Evolutionary conservation across 2,888 invertebrate species (phyloP).

Genomic region (Sepioteuthis lessoniana): DNA sequence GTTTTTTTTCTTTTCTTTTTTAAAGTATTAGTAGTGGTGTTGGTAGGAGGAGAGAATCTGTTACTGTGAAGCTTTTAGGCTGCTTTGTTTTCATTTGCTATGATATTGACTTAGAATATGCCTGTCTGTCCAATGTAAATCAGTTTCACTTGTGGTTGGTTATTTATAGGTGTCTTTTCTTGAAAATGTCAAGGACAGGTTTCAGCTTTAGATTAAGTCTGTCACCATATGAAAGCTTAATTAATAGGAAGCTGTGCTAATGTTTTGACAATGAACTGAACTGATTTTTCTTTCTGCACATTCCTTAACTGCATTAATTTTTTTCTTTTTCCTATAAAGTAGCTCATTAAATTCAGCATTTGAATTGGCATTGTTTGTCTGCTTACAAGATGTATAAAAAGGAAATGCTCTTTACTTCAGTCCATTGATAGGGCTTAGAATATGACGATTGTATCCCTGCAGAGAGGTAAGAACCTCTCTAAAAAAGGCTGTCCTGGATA

Average conservation of each 20-base stretch:
- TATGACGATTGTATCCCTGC: too few relatives aligned
- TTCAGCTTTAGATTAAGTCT: not conserved
- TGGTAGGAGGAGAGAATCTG: not conserved
- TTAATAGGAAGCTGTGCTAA: not conserved
- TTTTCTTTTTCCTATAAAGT: too few relatives aligned
- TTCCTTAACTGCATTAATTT: too few relatives aligned
- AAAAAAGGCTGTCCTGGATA: too few relatives aligned
- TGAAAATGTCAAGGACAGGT: too few relatives aligned
- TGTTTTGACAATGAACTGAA: not conserved
- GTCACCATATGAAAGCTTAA: constrained; percentile 17
- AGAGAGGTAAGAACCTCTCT: too few relatives aligned
- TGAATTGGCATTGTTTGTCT: too few relatives aligned
- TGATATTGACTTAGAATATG: not conserved
- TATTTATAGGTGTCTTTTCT: not conserved
- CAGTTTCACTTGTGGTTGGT: not conserved
- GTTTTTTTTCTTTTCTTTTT: not conserved
- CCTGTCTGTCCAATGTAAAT: not conserved
- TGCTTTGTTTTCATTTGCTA: not conserved
- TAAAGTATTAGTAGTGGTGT: not conserved
- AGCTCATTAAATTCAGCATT: too few relatives aligned
- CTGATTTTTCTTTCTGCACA: not conserved
- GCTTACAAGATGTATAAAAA: too few relatives aligned
- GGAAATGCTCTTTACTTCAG: too few relatives aligned
- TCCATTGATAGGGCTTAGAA: too few relatives aligned
- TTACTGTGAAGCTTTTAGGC: not conserved